Evolutionary conservation across 2,797 vertebrate species (phyloP), one percentile per base, ranked within the genome.

Genomic region (Buceros bicornis): DNA sequence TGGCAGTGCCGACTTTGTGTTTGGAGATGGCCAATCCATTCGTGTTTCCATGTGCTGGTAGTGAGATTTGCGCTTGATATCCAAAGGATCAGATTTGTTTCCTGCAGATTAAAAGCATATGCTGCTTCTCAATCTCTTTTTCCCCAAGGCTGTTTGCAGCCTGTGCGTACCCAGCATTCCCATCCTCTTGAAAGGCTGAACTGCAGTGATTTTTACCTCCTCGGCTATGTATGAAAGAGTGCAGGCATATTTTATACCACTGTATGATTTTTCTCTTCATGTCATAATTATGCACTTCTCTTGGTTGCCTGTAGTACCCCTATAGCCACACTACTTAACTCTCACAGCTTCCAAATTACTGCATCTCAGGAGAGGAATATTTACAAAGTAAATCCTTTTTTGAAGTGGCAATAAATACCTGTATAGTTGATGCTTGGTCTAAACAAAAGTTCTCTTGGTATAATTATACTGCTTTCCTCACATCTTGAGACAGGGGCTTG

Each of bases 31-130:
- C 70, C 56, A 89, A 66, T 82, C 45, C 53, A 7, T 48, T 76
- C 58, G 37, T 85, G 29, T 89, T 93, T 95, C 79, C 69, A 72
- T 2, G 6, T 83, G 45, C 50, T 62, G 42, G 40, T 72, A 43
- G 54, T 84, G 58, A 69, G 80, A 69, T 94, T 94, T 93, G 40
- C 70, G 76, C 91, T 78, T 57, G 73, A 61, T 81, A 93, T 25
- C 76, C 85, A 25, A 62, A 95, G 86, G 61, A 81, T 86, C 57
- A 83, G 48, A 61, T 83, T 86, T 91, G 65, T 80, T 95, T 91
- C 50, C 61, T 86, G 72, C 53, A 86, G 58, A 90, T 35, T 83
- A 69, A 86, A 90, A 81, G 66, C 82, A 88, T 45, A 47, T 88
- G 57, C 76, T 83, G 16, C 67, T 88, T 87, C 57, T 87, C 70